Base-by-base conservation (phyloP, 2,113 vertebrate species). In the Coturnix japonica region DNA sequence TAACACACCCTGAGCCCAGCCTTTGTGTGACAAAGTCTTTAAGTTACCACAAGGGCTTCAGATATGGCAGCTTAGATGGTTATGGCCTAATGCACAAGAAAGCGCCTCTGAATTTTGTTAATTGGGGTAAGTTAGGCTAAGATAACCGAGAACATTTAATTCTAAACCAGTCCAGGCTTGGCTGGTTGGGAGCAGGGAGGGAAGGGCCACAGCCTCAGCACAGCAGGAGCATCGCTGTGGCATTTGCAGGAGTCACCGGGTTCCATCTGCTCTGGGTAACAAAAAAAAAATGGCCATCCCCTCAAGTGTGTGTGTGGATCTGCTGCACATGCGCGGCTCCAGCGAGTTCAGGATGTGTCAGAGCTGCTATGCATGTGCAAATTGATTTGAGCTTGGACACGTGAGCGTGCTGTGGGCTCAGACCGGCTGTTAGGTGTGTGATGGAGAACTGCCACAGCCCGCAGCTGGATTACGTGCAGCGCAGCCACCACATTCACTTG, bases 181-280 rank as follows among this genome's bases (percentile, higher is more conserved):
- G 89, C 81, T 79, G 78, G 61, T 37, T 33, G 57, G 79, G 70
- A 89, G 35, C 30, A 30, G 61, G 84, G 56, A 57, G 54, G 41
- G 25, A 89, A 72, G 86, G 87, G 93, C 74, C 84, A 23, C 49
- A 51, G 81, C 70, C 74, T 74, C 54, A 64, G 81, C 86, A 4
- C 87, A 76, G 89, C 26, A 35, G 91, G 93, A 84, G 75, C 0
- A 0, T 74, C 60, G 89, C 89, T 89, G 89, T 96, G 93, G 95
- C 89, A 37, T 87, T 93, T 65, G 78, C 74, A 53, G 1, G 84
- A 79, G 91, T 37, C 92, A 94, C 94, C 94, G 94, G 94, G 93
- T 94, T 96, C 94, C 95, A 92, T 95, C 93, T 96, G 94, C 66
- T 81, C 94, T 65, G 41, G 28, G 90, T 37, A 37, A 37, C 37